Conservation (phyloP, 1,140 invertebrate genomes). For the Armadillidium nasatum region DNA sequence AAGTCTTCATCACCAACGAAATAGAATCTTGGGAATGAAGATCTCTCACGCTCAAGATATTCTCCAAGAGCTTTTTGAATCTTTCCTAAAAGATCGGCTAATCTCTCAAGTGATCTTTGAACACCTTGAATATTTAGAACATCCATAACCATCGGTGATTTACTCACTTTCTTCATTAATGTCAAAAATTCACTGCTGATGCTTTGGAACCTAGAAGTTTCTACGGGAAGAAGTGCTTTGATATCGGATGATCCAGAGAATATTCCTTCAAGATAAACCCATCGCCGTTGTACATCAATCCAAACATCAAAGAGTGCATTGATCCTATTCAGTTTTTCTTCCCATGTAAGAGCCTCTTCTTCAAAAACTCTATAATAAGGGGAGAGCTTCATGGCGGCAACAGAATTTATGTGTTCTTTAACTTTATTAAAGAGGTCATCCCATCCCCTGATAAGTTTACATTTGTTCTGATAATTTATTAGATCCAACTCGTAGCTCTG, state of each 20-base stretch:
- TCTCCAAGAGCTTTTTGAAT: slow-evolving; percentile 99
- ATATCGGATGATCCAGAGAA: slow-evolving; percentile 98
- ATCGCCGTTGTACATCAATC: slow-evolving; percentile 98
- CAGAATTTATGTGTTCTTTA: slow-evolving; percentile 98
- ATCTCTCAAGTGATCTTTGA: slow-evolving; percentile 89
- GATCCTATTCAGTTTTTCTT: slow-evolving; percentile 97
- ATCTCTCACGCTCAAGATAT: slow-evolving; percentile 94
- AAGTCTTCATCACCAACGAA: slow-evolving; percentile 99
- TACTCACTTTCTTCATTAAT: slow-evolving; percentile 96
- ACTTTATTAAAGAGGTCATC: slow-evolving; percentile 99
- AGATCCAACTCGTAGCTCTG: slow-evolving; percentile 95
- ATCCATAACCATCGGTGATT: slow-evolving; percentile 96
- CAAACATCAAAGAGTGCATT: slow-evolving; percentile 98
- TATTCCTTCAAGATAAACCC: slow-evolving; percentile 99
- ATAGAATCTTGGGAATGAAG: slow-evolving; percentile 97
- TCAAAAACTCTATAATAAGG: slow-evolving; percentile 99
- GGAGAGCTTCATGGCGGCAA: slow-evolving; percentile 98
- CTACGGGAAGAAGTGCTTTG: slow-evolving; percentile 92
- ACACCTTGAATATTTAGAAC: slow-evolving; percentile 93
- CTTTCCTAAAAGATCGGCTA: slow-evolving; percentile 96
- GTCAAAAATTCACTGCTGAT: slow-evolving; percentile 95
- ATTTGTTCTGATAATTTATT: slow-evolving; percentile 99
- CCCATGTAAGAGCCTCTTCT: slow-evolving; percentile 97
- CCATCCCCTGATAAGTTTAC: slow-evolving; percentile 95
- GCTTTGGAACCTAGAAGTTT: slow-evolving; percentile 94